A percentile compares a stretch with the other conserved stretches of the same genome.
Evolutionary conservation across 2,888 invertebrate genomes (phyloP).

Genomic region (Orgyia antiqua): DNA sequence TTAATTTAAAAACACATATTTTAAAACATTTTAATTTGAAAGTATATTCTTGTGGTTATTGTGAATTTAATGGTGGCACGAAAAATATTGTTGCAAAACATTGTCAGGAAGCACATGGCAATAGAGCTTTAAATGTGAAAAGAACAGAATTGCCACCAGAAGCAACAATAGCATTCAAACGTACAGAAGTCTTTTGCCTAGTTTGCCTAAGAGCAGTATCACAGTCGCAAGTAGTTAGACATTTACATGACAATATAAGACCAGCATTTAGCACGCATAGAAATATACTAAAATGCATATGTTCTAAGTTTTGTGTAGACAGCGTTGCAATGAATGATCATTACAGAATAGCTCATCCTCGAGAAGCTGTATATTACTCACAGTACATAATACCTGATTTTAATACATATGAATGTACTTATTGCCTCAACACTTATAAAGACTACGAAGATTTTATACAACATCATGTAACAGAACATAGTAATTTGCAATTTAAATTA

Average conservation of each 20-base stretch:
- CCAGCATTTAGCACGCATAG: conserved; percentile 37
- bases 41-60: conserved; percentile 60
- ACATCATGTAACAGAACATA: conserved; percentile 39
- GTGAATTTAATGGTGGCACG: conserved; percentile 24
- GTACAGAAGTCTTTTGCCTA: conserved; percentile 39
- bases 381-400: no score
- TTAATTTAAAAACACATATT: conserved; percentile 53
- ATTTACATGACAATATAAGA: conserved; percentile 35
- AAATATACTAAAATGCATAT: conserved; percentile 65
- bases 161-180: conserved; percentile 5
- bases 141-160: conserved; percentile 24
- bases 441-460: conserved; percentile 33
- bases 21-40: conserved; percentile 65
- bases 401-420: conserved; percentile 25
- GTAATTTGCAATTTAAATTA: conserved; percentile 25
- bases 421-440: conserved; percentile 38
- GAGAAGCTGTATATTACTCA: no score
- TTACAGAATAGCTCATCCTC: no score
- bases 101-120: conserved; percentile 35
- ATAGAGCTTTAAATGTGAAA: conserved; percentile 14
- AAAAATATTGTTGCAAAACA: not conserved
- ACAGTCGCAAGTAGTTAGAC: conserved; percentile 25
- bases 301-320: conserved; percentile 44
- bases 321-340: conserved; percentile 34
- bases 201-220: conserved; percentile 42